phyloP scores from a whole-genome alignment of 2,113 vertebrate genomes.

The Saguinus midas region DNA sequence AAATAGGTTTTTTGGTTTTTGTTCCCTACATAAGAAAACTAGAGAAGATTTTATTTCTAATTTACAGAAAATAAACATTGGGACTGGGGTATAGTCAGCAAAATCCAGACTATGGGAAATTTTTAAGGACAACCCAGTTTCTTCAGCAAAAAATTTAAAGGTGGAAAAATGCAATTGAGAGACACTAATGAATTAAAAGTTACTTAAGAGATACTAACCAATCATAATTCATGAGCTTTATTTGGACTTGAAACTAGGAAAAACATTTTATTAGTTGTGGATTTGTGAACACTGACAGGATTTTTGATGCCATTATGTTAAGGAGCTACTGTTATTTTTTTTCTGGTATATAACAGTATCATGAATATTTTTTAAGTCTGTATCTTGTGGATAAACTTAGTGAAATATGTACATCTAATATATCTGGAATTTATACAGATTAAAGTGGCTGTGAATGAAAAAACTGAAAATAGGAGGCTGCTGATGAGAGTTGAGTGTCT shows the following conservation, averaged over 20 bases:
- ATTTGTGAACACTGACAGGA: neutral
- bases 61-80: neutral
- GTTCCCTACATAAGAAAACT: neutral
- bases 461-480: neutral
- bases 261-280: neutral
- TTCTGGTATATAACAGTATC: neutral
- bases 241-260: neutral
- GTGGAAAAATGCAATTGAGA: neutral
- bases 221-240: neutral
- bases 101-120: neutral
- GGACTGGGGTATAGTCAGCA: neutral
- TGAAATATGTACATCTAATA: neutral
- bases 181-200: neutral
- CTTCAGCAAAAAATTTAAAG: neutral
- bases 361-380: neutral
- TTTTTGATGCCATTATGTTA: neutral
- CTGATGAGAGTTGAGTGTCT: neutral
- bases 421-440: neutral
- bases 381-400: neutral
- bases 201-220: neutral
- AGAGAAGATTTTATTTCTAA: neutral
- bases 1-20: neutral
- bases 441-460: neutral
- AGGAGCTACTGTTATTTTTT: neutral
- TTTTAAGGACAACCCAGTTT: neutral